Evolutionary conservation across 2,888 invertebrate genomes (phyloP).

Genomic region (Lasioglossum malachurum): DNA sequence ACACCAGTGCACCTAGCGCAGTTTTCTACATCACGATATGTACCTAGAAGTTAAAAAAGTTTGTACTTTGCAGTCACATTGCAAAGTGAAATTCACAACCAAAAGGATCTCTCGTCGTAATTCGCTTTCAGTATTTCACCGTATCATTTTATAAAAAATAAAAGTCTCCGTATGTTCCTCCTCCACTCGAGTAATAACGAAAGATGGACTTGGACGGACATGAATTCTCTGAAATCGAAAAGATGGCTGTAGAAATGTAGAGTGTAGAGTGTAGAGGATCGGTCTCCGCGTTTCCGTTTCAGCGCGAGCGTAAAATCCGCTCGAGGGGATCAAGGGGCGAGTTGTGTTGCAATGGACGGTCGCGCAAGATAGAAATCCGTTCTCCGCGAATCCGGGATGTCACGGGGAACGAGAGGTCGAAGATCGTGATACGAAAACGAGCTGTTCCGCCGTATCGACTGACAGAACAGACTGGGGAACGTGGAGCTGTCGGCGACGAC

Average conservation of each 20-base stretch:
- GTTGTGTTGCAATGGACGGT: conserved; percentile 26
- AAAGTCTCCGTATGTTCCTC: neutral
- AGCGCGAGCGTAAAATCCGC: neutral
- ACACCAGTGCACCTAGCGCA: neutral
- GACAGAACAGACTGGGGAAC: conserved; percentile 31
- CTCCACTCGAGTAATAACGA: neutral
- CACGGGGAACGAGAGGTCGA: conserved; percentile 52
- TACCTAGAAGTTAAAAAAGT: neutral
- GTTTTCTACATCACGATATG: neutral
- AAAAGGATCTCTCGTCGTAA: neutral
- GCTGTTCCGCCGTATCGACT: conserved; percentile 60
- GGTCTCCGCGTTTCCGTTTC: neutral
- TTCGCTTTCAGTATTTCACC: neutral
- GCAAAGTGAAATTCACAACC: neutral
- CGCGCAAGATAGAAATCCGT: conserved; percentile 1
- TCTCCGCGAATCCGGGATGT: conserved; percentile 3
- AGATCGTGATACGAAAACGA: conserved; percentile 62
- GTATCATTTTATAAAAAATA: neutral
- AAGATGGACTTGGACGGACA: neutral
- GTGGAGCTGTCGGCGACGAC: conserved; percentile 22
- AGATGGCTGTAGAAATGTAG: neutral
- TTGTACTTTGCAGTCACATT: neutral
- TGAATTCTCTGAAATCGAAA: neutral
- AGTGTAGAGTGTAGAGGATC: neutral
- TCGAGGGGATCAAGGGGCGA: conserved; percentile 13